Evolutionary conservation across 2,888 invertebrate genomes (phyloP), one percentile per base, ranked within the genome.

Genomic region (Anthophora plumipes): DNA sequence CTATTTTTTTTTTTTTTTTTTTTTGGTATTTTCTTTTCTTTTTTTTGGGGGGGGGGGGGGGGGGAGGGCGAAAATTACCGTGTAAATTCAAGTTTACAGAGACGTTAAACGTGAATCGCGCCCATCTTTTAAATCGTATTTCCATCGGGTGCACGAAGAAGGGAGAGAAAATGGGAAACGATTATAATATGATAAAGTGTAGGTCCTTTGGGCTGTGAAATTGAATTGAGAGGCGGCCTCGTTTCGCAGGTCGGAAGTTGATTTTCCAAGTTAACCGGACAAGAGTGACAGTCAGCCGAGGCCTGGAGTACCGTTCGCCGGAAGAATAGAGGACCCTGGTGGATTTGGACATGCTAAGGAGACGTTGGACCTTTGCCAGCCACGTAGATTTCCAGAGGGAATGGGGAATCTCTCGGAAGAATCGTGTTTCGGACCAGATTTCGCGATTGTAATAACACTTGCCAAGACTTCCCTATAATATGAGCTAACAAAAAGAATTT

Each of bases 171-270:
- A 20, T 59, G 31, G 72, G 61, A 73, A 67, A 76, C 46, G 77
- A 81, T 83, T 79, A 71, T 72, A 63, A 77, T 61, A 46, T 31
- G 75, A 85, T 63, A 66, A 77, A 83, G 70, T 77, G 50, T 73
- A 48, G 48, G 63, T 39, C 74, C 57, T 67, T 57, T 37, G 70
- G 69, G 48, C 78, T 72, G 72, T 82, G 77, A 81, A 85, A 85
- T 86, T 81, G 73, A 78, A 83, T 86, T 80, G 63, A 71, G 77
- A 67, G 74, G 11, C 79, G 59, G 55, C 59, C 74, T 61, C 64
- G 60, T 64, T 64, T 77, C 66, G 69, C 79, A 84, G 83, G 83
- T 83, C 85, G 84, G 82, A 88, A 87, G 80, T 84, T 84, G 86
- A 85, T 84, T 85, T 82, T 80, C 80, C 63, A 77, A 79, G 82